Evolutionary conservation across 2,113 vertebrate species (phyloP), one percentile per base, ranked within the genome.

Genomic region (Propithecus coquereli): DNA sequence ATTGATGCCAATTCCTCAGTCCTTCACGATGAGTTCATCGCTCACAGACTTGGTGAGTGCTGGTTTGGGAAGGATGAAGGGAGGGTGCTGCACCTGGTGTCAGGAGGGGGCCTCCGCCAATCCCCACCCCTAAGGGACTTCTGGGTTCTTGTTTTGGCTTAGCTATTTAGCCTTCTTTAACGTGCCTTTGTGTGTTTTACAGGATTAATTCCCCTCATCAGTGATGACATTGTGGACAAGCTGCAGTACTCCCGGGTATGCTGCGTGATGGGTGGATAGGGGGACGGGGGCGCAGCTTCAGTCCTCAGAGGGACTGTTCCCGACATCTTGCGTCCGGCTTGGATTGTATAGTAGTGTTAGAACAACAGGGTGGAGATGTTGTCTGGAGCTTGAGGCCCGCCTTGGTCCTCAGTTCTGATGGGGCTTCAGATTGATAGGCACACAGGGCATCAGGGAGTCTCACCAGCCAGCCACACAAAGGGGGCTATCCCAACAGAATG

Each of bases 1-100:
- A 99, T 99, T 5, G 99, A 99, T 3, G 99, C 99, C 94, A 99
- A 99, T 97, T 99, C 99, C 14, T 99, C 99, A 0, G 99, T 99
- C 3, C 99, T 99, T n/a, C 99, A 99, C 0, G 99, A 99, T 23
- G 99, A 99, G 71, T 99, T 99, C 97, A 99, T 99, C 6, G 99
- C 99, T 0, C 99, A 99, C 98, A 98, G 99, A 97, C 99, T 99
- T 34, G 99, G 99, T 99, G 93, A 96, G 99, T 99, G 77, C 32
- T 22, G 61, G 32, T 50, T 23, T n/a, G 37, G 18, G 54, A 27
- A n/a, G 22, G n/a, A 4, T 65, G 20, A 37, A 50, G 73, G 70
- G 47, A 50, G 47, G 50, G 27, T 30, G 16, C 40, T 82, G 34
- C 54, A 86, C 12, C 54, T 77, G 9, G 25, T 63, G 59, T 71